Evolutionary conservation across 2,113 vertebrate genomes (phyloP), one percentile per base, ranked within the genome.

Genomic region (Lanius collurio): DNA sequence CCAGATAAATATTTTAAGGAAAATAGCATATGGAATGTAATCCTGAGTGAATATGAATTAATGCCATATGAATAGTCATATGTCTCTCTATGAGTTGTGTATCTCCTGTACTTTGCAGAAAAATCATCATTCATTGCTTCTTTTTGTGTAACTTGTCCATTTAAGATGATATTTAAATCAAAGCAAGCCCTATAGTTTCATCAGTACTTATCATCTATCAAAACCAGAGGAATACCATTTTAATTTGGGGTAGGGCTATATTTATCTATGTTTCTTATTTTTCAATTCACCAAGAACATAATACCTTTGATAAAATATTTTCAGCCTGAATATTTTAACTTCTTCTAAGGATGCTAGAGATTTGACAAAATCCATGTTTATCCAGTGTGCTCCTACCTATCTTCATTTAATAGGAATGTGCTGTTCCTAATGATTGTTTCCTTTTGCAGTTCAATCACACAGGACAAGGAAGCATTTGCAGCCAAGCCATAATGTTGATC

Each of bases 401-500:
- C 39, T 20, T 60, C 13, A 55, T 27, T 17, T 67, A 56, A 67
- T 24, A 74, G 31, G 33, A 19, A 31, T 63, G 15, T 74, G 14
- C 78, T 77, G 56, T 39, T 87, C 23, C 50, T 83, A 70, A 79
- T 44, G 16, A 20, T 69, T 70, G 10, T 91, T 89, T 96, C 53
- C 93, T 87, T 85, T 73, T 62, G 41, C 97, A 99, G 99, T 99
- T 99, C 97, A 99, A 99, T 83, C 98, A 99, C 95, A 99, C 99
- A 6, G 99, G 99, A 71, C 98, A 99, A 95, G 99, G 99, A 21
- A 99, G 99, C 82, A 99, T 98, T 90, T 99, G 99, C 91, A 99
- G 99, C 96, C 99, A 99, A 95, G 99, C 99, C 90, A 99, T 99
- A 95, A 99, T 99, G 99, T 84, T 99, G 95, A 98, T 99, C 96